These are phyloP conservation scores for Tonatia bakeri DNA, from an alignment of 2,113 vertebrate species.

Conservation along the genomic window DNA sequence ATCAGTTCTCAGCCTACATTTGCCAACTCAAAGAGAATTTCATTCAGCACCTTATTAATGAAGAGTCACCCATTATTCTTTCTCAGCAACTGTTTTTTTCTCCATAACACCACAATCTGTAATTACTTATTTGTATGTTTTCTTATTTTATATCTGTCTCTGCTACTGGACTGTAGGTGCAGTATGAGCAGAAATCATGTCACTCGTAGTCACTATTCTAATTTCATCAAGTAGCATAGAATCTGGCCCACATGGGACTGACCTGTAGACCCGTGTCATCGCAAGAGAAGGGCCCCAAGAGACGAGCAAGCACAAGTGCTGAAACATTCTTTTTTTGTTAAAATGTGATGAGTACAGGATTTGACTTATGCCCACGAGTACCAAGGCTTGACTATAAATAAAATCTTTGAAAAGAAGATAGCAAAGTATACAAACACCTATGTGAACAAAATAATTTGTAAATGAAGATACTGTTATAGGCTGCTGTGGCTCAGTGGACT, in stretches of 20 bases:
- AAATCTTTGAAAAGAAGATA: not conserved
- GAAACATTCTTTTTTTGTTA: no score
- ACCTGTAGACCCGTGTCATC: no score
- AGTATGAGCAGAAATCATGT: not conserved
- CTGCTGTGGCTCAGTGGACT: no score
- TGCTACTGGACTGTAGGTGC: not conserved
- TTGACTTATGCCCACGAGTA: no score
- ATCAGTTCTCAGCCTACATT: not conserved
- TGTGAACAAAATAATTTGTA: constrained; percentile 41
- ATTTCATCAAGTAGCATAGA: not conserved
- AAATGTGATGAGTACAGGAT: no score
- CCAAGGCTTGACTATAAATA: no score
- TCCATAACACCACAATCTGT: not conserved
- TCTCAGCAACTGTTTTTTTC: not conserved
- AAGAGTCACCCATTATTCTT: not conserved
- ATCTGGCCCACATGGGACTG: not conserved
- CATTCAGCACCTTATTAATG: not conserved
- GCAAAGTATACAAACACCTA: constrained; percentile 8
- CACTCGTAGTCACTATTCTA: not conserved
- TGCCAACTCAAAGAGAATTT: not conserved
- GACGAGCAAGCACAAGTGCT: no score
- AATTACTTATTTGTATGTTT: not conserved
- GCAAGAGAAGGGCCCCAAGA: no score
- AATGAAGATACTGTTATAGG: constrained; percentile 24
- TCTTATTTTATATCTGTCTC: not conserved